These are phyloP conservation scores for Scrobipalpa costella DNA, from an alignment of 2,888 invertebrate genomes.

Conservation along the genomic window DNA sequence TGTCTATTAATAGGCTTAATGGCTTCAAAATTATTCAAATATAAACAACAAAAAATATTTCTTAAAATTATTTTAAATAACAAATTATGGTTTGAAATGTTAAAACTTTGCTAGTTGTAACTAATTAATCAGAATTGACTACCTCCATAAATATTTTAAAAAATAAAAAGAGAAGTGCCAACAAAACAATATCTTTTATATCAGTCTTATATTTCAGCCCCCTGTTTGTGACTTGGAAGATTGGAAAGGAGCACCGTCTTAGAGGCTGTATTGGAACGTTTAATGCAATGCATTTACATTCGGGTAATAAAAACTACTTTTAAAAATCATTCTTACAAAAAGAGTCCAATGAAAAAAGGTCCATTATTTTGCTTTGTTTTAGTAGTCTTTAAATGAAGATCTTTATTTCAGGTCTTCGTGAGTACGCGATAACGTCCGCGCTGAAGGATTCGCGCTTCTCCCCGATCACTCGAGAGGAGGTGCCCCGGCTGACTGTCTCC, in stretches of 20 bases:
- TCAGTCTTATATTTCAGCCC: slow-evolving; percentile 83
- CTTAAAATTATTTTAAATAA: too few species aligned
- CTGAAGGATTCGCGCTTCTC: slow-evolving; percentile 98
- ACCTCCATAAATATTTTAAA: too few species aligned
- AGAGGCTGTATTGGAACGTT: slow-evolving; percentile 99
- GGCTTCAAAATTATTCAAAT: too few species aligned
- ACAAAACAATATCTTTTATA: background rate
- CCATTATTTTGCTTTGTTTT: background rate
- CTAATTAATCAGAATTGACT: too few species aligned
- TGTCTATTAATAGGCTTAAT: too few species aligned
- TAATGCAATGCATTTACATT: slow-evolving; percentile 96
- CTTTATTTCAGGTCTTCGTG: slow-evolving; percentile 86
- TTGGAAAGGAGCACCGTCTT: slow-evolving; percentile 96
- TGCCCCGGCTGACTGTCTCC: slow-evolving; percentile 94
- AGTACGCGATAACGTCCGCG: slow-evolving; percentile 99
- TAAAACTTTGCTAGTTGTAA: too few species aligned
- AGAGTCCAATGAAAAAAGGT: too few species aligned
- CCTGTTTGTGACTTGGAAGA: slow-evolving; percentile 99
- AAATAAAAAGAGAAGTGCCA: background rate
- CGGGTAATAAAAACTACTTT: slow-evolving; percentile 76
- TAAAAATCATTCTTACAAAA: background rate
- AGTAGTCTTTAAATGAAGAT: background rate
- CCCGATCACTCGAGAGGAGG: slow-evolving; percentile 96
- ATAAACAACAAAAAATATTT: too few species aligned
- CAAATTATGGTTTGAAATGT: too few species aligned